These are phyloP conservation scores for Gallinago media DNA, from an alignment of 2,113 vertebrate species.

Conservation along the genomic window DNA sequence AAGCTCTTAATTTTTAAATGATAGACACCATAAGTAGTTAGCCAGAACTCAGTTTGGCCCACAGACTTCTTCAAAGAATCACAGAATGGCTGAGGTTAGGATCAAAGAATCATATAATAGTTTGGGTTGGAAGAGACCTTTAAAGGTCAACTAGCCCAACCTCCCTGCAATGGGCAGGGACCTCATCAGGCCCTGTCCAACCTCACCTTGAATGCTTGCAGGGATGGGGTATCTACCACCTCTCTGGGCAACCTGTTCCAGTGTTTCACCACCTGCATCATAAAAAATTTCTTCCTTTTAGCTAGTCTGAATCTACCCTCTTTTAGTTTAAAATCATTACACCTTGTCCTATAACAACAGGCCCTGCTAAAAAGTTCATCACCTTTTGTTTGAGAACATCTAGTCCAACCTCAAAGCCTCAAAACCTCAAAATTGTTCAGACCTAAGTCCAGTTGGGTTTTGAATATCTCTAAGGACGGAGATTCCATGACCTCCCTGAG, in stretches of 20 bases:
- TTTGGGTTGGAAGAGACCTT: neutral
- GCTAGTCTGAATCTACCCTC: neutral
- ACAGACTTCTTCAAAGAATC: neutral
- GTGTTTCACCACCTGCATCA: neutral
- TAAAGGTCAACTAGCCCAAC: neutral
- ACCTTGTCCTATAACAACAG: neutral
- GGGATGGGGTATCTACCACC: neutral
- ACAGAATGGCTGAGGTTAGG: neutral
- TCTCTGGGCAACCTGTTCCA: neutral
- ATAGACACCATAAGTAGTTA: neutral
- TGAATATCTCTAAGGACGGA: neutral
- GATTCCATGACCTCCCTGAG: neutral
- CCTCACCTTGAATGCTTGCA: neutral
- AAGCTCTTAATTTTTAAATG: neutral
- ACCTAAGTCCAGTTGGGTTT: neutral
- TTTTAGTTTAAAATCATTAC: neutral
- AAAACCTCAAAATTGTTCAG: neutral
- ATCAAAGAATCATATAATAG: neutral
- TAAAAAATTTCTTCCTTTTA: neutral
- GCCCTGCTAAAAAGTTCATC: neutral
- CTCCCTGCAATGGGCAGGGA: too few species aligned
- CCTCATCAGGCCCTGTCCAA: neutral
- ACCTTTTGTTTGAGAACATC: neutral
- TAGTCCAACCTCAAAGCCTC: neutral
- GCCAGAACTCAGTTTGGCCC: neutral